Conservation (phyloP, 2,113 vertebrate species). For the Numenius arquata region DNA sequence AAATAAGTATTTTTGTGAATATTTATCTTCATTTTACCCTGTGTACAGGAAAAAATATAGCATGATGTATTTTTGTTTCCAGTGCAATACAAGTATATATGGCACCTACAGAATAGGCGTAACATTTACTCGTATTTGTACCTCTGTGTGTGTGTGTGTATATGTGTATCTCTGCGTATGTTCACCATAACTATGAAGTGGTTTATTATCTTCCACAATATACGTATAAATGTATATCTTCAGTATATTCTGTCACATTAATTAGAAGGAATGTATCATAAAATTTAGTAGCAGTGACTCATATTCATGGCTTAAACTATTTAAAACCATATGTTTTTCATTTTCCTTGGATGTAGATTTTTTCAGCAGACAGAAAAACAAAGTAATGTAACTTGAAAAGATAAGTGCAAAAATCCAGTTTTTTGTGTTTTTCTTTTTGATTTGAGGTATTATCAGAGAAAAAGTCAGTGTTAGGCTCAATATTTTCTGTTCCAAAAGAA, state of each 20-base stretch:
- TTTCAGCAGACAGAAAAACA: constrained; percentile 56
- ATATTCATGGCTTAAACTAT: not conserved
- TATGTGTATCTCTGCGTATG: not conserved
- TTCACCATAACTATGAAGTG: not conserved
- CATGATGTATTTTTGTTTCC: not conserved
- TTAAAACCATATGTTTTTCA: constrained; percentile 43
- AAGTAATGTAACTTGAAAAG: constrained; percentile 47
- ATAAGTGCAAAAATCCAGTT: constrained; percentile 28
- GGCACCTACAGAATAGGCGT: not conserved
- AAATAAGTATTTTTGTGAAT: not conserved
- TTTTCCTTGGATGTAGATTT: constrained; percentile 36
- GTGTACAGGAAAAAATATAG: not conserved
- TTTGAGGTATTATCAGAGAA: not conserved
- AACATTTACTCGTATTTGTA: not conserved
- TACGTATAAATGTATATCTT: not conserved
- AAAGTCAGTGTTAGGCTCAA: not conserved
- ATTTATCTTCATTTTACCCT: not conserved
- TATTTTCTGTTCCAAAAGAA: not conserved
- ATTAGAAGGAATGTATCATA: not conserved
- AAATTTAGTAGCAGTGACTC: not conserved
- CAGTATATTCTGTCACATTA: not conserved
- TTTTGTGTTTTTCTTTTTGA: not conserved
- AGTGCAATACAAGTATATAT: not conserved
- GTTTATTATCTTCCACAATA: not conserved
- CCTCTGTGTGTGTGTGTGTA: too few relatives aligned